Evolutionary conservation across 2,113 vertebrate genomes (phyloP).

Genomic region (Pipra filicauda): DNA sequence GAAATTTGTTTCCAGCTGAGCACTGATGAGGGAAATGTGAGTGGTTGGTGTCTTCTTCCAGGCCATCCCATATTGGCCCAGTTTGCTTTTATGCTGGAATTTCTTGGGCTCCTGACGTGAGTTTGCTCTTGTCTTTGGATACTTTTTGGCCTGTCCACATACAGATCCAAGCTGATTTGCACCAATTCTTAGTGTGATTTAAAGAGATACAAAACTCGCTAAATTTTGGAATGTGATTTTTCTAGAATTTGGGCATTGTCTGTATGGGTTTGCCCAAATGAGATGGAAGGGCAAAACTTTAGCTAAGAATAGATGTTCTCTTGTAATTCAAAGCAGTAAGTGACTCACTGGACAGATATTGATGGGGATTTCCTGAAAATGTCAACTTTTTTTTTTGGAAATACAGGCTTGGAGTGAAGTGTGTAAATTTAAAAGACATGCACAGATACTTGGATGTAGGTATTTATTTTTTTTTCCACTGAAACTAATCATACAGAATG

Average conservation of each 20-base stretch:
- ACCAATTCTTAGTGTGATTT: neutral
- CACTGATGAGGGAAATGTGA: neutral
- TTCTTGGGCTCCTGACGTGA: neutral
- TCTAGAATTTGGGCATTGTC: neutral
- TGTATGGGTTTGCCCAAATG: neutral
- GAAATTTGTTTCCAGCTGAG: neutral
- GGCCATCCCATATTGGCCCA: neutral
- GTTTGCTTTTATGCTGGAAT: neutral
- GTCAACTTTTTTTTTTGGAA: neutral
- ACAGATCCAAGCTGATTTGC: neutral
- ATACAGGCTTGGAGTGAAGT: neutral
- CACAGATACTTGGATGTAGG: neutral
- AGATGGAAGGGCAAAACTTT: neutral
- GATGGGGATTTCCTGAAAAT: constrained; percentile 20
- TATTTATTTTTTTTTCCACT: neutral
- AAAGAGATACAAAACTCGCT: neutral
- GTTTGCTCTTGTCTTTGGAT: neutral
- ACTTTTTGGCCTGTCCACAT: neutral
- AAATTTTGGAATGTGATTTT: neutral
- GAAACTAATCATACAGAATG: neutral
- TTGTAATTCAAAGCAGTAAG: neutral
- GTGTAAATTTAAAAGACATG: neutral
- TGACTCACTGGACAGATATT: constrained; percentile 7
- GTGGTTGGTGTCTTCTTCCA: neutral
- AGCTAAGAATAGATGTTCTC: neutral